Evolutionary conservation across 2,888 invertebrate species (phyloP), one percentile per base, ranked within the genome.

Genomic region (Latrodectus elegans): DNA sequence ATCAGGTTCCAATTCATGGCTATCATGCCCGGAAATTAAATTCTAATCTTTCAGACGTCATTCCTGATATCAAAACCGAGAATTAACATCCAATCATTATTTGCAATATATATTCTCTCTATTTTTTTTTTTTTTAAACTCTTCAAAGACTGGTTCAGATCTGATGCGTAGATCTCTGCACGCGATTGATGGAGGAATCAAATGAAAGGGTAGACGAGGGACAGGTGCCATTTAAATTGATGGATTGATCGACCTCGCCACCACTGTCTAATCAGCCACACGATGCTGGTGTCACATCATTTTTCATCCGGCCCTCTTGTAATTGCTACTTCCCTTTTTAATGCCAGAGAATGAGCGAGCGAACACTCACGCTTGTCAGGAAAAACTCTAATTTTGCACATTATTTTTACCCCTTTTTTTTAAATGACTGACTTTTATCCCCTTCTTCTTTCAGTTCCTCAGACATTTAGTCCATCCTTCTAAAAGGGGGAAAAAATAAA

Each of bases 201-300:
- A 70, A 80, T 72, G 71, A 72, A 80, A 80, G 72, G 80, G 78
- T 78, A 70, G 15, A 53, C 26, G 53, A n/a, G 38, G 85, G 86
- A 86, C 86, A 86, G 86, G 86, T 86, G 81, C 76, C 76, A 86
- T 79, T 86, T 86, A 86, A 70, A 70, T 64, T 86, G 86, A 86
- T 86, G 72, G 77, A 86, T 86, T 81, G 71, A 86, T 53, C 81
- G 80, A 70, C 70, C 85, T 38, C 38, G 60, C 72, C 71, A 71
- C 14, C 74, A 71, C 80, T 64, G 53, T 75, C 86, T 86, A 81
- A 86, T 86, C 81, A 86, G 80, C 72, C 81, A 65, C 75, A 81
- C 86, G 79, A 75, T 85, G 80, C 75, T 38, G 75, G 76, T 81
- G 81, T 86, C 86, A 81, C 86, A 76, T 81, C 86, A 86, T 86